Evolutionary conservation across 2,797 vertebrate genomes (phyloP), one percentile per base, ranked within the genome.

Genomic region (Alosa sapidissima): DNA sequence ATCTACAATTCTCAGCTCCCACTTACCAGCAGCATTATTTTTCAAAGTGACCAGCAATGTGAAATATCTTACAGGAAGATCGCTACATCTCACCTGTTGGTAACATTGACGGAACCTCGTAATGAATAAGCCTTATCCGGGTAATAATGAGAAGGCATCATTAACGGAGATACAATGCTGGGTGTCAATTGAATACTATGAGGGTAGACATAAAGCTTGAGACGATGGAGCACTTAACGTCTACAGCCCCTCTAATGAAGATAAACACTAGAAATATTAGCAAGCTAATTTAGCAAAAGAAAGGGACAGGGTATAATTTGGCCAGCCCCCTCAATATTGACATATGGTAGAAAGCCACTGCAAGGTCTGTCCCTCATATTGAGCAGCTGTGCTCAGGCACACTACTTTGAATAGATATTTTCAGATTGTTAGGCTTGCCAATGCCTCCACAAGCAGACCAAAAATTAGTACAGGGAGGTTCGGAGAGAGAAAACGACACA

Each of bases 391-490:
- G 51, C 45, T 19, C 52, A 78, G 51, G 10, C 49, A 11, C 45
- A 54, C 65, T 36, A 36, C 52, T 84, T 75, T 81, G 68, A 41
- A 84, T n/a, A n/a, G 68, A 41, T 81, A 55, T 78, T 84, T 84
- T 51, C 51, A 81, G 72, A 78, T 55, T 49, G n/a, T 55, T 84
- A 78, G 78, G 45, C 33, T 78, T 28, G 28, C 8, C 21, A 81
- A 13, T 45, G 10, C 36, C 21, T 16, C 41, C 41, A 78, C 16
- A 36, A 45, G 16, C 16, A 21, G 36, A 45, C 36, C 41, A 45
- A 47, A 36, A 47, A 16, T 78, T 78, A 78, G 41, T 19, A 47
- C 2, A 1, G 41, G 72, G 72, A 5, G 72, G 62, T 14, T 0
- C 14, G 41, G 36, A 7, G 41, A 0, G 24, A 33, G 33, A 24